Evolutionary conservation across 2,797 vertebrate genomes (phyloP), one percentile per base, ranked within the genome.

Genomic region (Sternotherus odoratus): DNA sequence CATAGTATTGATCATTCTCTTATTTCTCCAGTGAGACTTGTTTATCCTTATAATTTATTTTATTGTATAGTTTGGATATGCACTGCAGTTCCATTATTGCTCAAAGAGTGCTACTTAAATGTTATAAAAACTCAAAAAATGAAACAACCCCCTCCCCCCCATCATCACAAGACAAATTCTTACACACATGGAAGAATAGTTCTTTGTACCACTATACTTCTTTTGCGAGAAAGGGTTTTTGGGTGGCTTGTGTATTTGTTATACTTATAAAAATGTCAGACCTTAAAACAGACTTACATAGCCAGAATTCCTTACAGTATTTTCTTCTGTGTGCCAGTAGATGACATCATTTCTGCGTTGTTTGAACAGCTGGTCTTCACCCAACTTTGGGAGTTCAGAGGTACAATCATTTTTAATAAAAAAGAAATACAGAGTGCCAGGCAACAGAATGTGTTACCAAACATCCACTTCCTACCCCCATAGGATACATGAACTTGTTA

Each of bases 11-110:
- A 86, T 88, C 51, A 89, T 85, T 53, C 88, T 88, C 83, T 95
- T 33, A 78, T 92, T 78, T 95, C 57, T 89, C 89, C 94, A 94
- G 95, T 91, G 91, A 95, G 93, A 92, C 75, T 96, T 96, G 95
- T 88, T 83, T 89, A 28, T 83, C 83, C 86, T 5, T 94, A 57
- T 95, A 95, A 96, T 94, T 94, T 84, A 83, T 77, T 94, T 94
- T 84, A 83, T 77, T 79, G 13, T 79, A 81, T 80, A 91, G 89
- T 95, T 92, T 95, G 88, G 93, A 90, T 83, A 87, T 39, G 36
- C 36, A 50, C 60, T 91, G 94, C 51, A 92, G 78, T 66, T 93
- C 66, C 89, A 54, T 53, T 28, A 66, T 93, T 93, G 92, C 84
- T 95, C 87, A 94, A 91, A 50, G 17, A 85, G 46, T 23, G 88